Evolutionary conservation across 2,113 vertebrate genomes (phyloP), one percentile per base, ranked within the genome.

Genomic region (Vombatus ursinus): DNA sequence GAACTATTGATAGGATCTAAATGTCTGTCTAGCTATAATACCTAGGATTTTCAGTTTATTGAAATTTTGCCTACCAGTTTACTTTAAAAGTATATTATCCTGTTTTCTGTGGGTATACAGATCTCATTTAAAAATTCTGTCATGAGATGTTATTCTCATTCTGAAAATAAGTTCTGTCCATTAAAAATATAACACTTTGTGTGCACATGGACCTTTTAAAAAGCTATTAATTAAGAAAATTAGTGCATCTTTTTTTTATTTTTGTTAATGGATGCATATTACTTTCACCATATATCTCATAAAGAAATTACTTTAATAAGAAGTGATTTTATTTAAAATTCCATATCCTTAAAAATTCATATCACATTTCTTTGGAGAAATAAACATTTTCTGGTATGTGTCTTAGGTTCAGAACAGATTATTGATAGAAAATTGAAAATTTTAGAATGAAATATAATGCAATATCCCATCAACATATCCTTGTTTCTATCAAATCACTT

Each of bases 1-100:
- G 93, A 97, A 90, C 11, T 24, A 68, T 31, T 97, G 49, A 52
- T 50, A 49, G 90, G 77, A 47, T 89, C 2, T 47, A 94, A 97
- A 90, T 44, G 0, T 0, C 19, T 94, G 4, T 68, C 0, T 52
- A 91, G 51, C 47, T 48, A 44, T 1, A 94, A 77, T 50, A 90
- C 28, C 19, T 50, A 90, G 26, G 0, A 94, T 2, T 1, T 61
- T 77, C 16, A 77, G 8, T 84, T 47, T 0, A 26, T 49, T 49
- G 19, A 77, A 77, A 14, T 22, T 44, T 22, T 6, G n/a, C 16
- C 2, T 77, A 5, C 5, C 6, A 77, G n/a, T 77, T 16, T 77
- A 1, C 0, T 19, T 77, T n/a, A 77, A 22, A 77, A 22, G 37
- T 44, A 77, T 22, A 44, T n/a, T 77, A 19, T n/a, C 12, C 37